Percentiles rank a stretch among this genome's conserved stretches.
phyloP scores from a whole-genome alignment of 2,797 vertebrate species.

The Euthynnus affinis region DNA sequence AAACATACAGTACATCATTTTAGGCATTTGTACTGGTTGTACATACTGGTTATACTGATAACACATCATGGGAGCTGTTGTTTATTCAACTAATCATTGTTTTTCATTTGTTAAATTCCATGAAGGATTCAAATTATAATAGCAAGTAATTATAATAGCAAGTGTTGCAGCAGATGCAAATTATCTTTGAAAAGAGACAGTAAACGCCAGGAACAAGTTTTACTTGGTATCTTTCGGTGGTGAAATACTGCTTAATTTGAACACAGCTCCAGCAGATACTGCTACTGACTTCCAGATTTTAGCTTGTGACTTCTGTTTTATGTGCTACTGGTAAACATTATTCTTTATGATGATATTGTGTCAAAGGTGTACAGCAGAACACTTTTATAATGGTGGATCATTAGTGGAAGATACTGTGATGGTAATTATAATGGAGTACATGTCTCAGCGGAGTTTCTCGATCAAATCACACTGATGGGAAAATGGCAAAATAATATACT shows the following conservation, averaged over 20 bases:
- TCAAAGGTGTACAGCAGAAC: not conserved
- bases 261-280: conserved; percentile 10
- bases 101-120: too few relatives aligned
- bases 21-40: too few relatives aligned
- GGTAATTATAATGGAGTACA: conserved; percentile 7
- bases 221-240: not conserved
- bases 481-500: not conserved
- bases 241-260: conserved; percentile 21
- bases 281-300: conserved; percentile 15
- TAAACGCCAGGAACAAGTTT: too few relatives aligned
- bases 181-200: too few relatives aligned
- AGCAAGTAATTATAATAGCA: too few relatives aligned
- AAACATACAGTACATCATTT: too few relatives aligned
- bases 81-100: too few relatives aligned
- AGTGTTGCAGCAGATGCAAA: too few relatives aligned
- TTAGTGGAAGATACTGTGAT: conserved; percentile 12
- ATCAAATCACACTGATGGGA: conserved; percentile 17
- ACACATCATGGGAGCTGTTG: too few relatives aligned
- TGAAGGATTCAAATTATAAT: too few relatives aligned
- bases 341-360: conserved; percentile 3
- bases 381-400: not conserved
- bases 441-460: conserved; percentile 12
- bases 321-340: conserved; percentile 20
- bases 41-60: too few relatives aligned
- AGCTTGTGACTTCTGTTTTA: conserved; percentile 26